These are phyloP conservation scores for Alligator mississippiensis DNA, from an alignment of 2,113 vertebrate genomes.

Conservation along the genomic window DNA sequence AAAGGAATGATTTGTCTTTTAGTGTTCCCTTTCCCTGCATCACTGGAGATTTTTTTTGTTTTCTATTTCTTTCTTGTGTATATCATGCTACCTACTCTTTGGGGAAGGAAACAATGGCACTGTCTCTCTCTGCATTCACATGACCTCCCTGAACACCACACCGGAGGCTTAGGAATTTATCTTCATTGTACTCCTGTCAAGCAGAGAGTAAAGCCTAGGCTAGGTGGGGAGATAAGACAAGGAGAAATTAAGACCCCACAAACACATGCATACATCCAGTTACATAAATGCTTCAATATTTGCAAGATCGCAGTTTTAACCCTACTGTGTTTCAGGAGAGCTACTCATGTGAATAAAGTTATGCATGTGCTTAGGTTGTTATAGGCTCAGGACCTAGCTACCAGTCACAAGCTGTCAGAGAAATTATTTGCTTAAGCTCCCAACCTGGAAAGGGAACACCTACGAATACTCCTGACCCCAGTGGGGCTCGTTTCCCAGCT, in stretches of 20 bases:
- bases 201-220: background rate
- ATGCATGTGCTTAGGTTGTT: rapidly evolving
- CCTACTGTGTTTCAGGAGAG: background rate
- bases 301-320: background rate
- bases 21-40: background rate
- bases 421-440: no score
- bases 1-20: background rate
- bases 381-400: background rate
- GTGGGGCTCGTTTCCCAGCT: no score
- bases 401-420: background rate
- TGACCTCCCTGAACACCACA: background rate
- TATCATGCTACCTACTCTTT: background rate
- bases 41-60: background rate
- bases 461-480: no score
- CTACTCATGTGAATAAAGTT: background rate
- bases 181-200: background rate
- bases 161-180: background rate
- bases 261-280: background rate
- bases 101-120: background rate
- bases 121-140: background rate
- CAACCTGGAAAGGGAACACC: no score
- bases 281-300: background rate
- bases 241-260: background rate
- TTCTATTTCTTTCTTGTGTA: background rate
- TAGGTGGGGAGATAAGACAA: background rate